Base-by-base conservation (phyloP, 2,888 invertebrate species). In the Piscicola geometra region DNA sequence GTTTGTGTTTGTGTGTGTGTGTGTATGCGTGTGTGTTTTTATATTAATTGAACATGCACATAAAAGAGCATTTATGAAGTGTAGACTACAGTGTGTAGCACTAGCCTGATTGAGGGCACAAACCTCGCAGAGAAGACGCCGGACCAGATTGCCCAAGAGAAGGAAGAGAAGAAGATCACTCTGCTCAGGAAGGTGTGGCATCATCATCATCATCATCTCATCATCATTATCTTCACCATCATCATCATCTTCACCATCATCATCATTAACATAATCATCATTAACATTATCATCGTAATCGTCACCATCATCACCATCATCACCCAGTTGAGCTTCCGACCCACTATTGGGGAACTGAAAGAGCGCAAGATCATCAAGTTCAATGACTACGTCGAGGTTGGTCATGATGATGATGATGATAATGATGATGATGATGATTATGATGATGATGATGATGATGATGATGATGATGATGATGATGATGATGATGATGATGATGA, bases 341-440 rank as follows among this genome's bases (percentile, higher is more conserved):
- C 99, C 80, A 98, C 98, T 56, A 95, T 99, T 81, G 96, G 97
- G 84, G 98, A 99, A 87, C 89, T 99, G 79, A 95, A 95, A 84
- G 97, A 98, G 86, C 93, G 97, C 87, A 98, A 98, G 89, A 99
- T 99, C 85, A 99, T 99, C 83, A 91, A 97, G 83, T 99, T 99
- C 88, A 98, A 94, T 87, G 99, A 99, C 87, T 99, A 99, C 88
- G 96, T 99, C 83, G 99, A 99, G 88, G 60, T 56, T 9, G n/a
- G 60, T 56, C 21, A 64, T 64, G 64, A 64, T 64, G 30, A 64
- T 64, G 64, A 28, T 64, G 41, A 41, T 41, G 41, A 41, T 41
- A 15, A 15, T 41, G 41, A 41, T 41, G 41, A 41, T 41, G 41
- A 41, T 41, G 41, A 41, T 41, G 41, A 41, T 41, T 5, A 35